Evolutionary conservation across 2,113 vertebrate species (phyloP).

Genomic region (Hemicordylus capensis): DNA sequence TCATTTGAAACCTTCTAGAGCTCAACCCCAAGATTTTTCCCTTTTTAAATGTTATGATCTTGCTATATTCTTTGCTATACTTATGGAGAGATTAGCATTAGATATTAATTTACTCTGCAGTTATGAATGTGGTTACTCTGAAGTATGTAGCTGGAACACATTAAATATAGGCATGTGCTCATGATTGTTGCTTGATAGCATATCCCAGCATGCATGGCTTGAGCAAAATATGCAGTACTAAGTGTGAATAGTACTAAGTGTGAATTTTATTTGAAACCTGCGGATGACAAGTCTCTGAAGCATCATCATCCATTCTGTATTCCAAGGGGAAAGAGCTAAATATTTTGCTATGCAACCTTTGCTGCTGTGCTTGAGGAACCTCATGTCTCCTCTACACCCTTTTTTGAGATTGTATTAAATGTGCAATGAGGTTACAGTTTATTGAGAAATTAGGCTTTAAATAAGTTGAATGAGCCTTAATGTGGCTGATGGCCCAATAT

Average conservation of each 20-base stretch:
- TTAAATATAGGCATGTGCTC: not conserved
- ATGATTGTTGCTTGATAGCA: not conserved
- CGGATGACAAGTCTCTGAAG: not conserved
- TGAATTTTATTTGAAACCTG: not conserved
- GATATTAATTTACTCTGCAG: not conserved
- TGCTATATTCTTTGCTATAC: not conserved
- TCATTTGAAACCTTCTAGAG: too few relatives aligned
- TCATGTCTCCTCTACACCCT: not conserved
- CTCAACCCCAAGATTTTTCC: too few relatives aligned
- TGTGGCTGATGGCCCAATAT: not conserved
- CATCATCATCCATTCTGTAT: not conserved
- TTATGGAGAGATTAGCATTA: not conserved
- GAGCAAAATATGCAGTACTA: not conserved
- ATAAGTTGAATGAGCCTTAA: not conserved
- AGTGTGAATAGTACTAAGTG: not conserved
- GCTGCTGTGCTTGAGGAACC: not conserved
- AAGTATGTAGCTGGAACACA: not conserved
- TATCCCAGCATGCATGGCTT: not conserved
- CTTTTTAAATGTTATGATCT: not conserved
- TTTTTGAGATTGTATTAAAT: slow-evolving; percentile 27
- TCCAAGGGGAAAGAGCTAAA: slow-evolving; percentile 1
- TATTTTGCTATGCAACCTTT: slow-evolving; percentile 9
- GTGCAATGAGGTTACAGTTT: fast-evolving
- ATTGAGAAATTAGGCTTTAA: not conserved
- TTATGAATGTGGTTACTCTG: not conserved